Conservation (phyloP, 1,140 invertebrate species). For the Leptopilina boulardi region DNA sequence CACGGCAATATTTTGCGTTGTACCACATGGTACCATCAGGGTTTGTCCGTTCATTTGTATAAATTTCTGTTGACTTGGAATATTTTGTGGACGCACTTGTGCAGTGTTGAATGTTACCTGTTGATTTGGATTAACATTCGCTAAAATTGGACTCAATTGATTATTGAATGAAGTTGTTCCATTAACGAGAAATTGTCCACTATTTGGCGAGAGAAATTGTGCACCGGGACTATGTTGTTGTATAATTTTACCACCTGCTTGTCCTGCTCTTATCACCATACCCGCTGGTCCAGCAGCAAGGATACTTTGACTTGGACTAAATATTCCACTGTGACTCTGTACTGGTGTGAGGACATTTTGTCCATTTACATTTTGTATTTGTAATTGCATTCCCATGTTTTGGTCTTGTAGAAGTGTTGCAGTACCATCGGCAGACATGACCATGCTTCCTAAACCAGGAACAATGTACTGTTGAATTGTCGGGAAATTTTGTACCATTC, state of each 20-base stretch:
- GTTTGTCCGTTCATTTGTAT: slow-evolving; percentile 85
- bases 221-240: slow-evolving; percentile 82
- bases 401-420: slow-evolving; percentile 82
- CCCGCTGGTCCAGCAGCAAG: slow-evolving; percentile 83
- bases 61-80: slow-evolving; percentile 81
- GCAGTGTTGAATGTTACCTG: slow-evolving; percentile 81
- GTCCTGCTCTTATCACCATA: slow-evolving; percentile 86
- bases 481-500: slow-evolving; percentile 86
- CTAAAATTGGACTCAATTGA: slow-evolving; percentile 86
- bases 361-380: slow-evolving; percentile 87
- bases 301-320: slow-evolving; percentile 80
- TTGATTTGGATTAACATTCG: slow-evolving; percentile 84
- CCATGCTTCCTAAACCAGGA: slow-evolving; percentile 86
- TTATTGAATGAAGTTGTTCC: slow-evolving; percentile 82
- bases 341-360: slow-evolving; percentile 86
- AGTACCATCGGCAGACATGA: slow-evolving; percentile 84
- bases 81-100: slow-evolving; percentile 76
- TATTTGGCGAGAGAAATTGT: slow-evolving; percentile 85
- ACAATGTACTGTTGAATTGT: slow-evolving; percentile 89
- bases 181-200: slow-evolving; percentile 83
- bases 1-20: slow-evolving; percentile 79
- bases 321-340: slow-evolving; percentile 78
- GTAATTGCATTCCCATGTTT: slow-evolving; percentile 84
- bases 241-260: slow-evolving; percentile 83
- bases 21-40: slow-evolving; percentile 85